Evolutionary conservation across 2,113 vertebrate genomes (phyloP).

Genomic region (Garra rufa): DNA sequence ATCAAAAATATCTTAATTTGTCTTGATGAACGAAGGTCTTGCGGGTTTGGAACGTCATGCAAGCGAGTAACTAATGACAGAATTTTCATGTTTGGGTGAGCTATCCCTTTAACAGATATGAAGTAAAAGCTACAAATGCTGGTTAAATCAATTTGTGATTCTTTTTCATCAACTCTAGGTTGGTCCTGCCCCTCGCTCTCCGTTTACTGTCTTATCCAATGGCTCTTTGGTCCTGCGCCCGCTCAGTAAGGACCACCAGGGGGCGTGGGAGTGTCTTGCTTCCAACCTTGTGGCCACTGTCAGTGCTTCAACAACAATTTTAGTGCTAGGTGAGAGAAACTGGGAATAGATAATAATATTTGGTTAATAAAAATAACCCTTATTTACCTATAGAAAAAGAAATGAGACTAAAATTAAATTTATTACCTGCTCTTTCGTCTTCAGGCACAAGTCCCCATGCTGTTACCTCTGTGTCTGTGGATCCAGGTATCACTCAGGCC

Average conservation of each 20-base stretch:
- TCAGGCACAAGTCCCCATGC: constrained; percentile 93
- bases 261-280: constrained; percentile 88
- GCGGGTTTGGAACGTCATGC: too few relatives aligned
- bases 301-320: constrained; percentile 78
- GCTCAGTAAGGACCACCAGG: constrained; percentile 87
- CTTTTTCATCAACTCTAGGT: constrained; percentile 65
- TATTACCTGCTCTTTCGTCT: background rate
- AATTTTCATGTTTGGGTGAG: too few relatives aligned
- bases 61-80: too few relatives aligned
- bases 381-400: background rate
- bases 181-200: constrained; percentile 71
- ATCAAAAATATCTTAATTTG: too few relatives aligned
- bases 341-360: background rate
- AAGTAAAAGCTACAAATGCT: background rate
- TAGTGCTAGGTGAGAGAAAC: constrained; percentile 85
- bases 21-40: too few relatives aligned
- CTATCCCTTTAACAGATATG: background rate
- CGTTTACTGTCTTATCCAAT: constrained; percentile 78
- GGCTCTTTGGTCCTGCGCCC: constrained; percentile 86
- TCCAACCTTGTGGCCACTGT: constrained; percentile 86
- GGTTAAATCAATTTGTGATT: background rate
- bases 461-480: constrained; percentile 81
- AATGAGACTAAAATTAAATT: background rate
- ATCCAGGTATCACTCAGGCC: constrained; percentile 79
- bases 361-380: background rate